Conservation (phyloP, 2,888 invertebrate genomes). For the Oscheius sp. region DNA sequence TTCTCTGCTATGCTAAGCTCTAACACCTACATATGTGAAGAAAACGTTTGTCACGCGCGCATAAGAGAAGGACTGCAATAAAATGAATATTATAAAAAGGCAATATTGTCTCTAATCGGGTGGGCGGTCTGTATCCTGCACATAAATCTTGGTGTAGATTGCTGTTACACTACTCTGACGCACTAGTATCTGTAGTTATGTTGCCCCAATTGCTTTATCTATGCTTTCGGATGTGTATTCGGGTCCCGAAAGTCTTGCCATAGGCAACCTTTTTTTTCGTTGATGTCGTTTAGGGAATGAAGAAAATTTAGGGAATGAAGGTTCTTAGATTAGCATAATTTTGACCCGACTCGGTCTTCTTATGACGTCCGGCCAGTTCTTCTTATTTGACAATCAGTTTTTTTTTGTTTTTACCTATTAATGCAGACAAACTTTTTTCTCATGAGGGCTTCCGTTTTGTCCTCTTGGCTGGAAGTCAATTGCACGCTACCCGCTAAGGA, state of each 20-base stretch:
- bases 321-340: slow-evolving; percentile 6
- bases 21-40: too few species aligned
- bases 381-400: background rate
- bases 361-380: slow-evolving; percentile 2
- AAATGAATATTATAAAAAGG: background rate
- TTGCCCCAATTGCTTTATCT: background rate
- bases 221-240: background rate
- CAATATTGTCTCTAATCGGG: slow-evolving; percentile 10
- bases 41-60: background rate
- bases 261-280: background rate
- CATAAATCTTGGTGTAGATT: slow-evolving; percentile 34
- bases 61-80: background rate
- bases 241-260: background rate
- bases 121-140: slow-evolving; percentile 23
- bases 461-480: slow-evolving; percentile 26
- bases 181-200: slow-evolving; percentile 33
- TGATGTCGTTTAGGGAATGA: background rate
- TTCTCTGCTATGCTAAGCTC: too few species aligned
- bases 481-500: slow-evolving; percentile 5
- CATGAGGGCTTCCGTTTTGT: slow-evolving; percentile 25
- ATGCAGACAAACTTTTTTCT: slow-evolving; percentile 8
- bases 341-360: slow-evolving; percentile 9
- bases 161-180: slow-evolving; percentile 38
- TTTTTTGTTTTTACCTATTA: background rate
- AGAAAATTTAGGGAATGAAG: background rate